A percentile compares a stretch with the other conserved stretches of the same genome.
These are phyloP conservation scores for Cephus sareptanus DNA, from an alignment of 2,888 invertebrate genomes.

Conservation along the genomic window DNA sequence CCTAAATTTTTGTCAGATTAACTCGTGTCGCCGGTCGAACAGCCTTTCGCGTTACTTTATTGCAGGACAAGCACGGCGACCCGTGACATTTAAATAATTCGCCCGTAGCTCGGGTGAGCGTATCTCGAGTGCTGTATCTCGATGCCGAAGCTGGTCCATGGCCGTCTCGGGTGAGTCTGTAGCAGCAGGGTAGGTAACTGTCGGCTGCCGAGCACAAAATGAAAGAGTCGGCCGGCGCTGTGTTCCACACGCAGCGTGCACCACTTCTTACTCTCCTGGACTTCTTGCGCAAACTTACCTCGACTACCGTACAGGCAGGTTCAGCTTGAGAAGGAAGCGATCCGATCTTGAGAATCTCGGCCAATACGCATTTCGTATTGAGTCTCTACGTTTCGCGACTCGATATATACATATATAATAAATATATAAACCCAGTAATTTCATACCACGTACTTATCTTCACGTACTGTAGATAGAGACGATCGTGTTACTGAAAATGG, in stretches of 20 bases:
- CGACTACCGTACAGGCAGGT: not conserved
- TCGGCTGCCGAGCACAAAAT: not conserved
- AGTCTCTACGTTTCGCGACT: not conserved
- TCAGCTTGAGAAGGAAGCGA: not conserved
- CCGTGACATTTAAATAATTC: conserved; percentile 28
- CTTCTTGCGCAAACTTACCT: not conserved
- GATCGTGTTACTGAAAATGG: not conserved
- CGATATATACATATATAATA: not conserved
- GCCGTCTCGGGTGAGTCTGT: conserved; percentile 5
- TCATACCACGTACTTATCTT: not conserved
- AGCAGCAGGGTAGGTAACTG: not conserved
- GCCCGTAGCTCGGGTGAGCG: not conserved
- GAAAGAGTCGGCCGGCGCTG: not conserved
- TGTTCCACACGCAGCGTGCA: not conserved
- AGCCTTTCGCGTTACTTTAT: conserved; percentile 29
- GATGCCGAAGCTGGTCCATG: not conserved
- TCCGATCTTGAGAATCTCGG: not conserved
- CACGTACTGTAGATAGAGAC: not conserved
- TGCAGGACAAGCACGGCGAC: conserved; percentile 23
- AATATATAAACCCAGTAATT: no score
- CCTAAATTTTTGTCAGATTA: not conserved
- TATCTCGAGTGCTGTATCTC: not conserved
- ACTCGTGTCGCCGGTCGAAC: not conserved
- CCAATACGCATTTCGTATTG: not conserved
- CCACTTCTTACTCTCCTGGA: not conserved